Percentiles rank a stretch among this genome's conserved stretches.
phyloP scores from a whole-genome alignment of 2,113 vertebrate species.

The Trachemys scripta region DNA sequence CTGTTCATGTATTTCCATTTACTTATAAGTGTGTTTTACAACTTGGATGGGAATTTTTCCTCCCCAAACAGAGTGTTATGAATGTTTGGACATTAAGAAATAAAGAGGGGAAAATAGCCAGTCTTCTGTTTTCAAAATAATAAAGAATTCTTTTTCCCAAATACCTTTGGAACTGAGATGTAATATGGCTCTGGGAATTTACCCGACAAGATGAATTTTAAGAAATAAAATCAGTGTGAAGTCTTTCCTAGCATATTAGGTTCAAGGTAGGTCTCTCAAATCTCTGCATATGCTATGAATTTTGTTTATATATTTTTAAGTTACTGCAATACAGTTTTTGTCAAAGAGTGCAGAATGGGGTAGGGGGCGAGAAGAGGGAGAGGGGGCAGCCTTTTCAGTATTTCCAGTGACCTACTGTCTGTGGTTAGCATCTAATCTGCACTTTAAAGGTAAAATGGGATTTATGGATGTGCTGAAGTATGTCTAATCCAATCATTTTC shows the following conservation, averaged over 20 bases:
- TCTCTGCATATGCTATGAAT: not conserved
- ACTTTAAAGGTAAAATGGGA: not conserved
- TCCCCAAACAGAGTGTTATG: constrained; percentile 51
- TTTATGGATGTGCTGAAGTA: constrained; percentile 9
- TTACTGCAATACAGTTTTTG: not conserved
- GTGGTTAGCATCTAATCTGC: not conserved
- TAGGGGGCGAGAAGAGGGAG: not conserved
- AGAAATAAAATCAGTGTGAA: not conserved
- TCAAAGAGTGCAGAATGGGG: not conserved
- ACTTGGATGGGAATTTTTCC: constrained; percentile 49
- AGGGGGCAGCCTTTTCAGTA: not conserved
- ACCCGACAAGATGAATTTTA: not conserved
- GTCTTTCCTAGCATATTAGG: not conserved
- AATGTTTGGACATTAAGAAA: constrained; percentile 22
- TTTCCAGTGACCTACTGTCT: fast-evolving
- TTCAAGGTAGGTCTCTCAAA: not conserved
- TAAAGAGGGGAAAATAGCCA: constrained; percentile 7
- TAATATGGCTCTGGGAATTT: not conserved
- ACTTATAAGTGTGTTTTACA: constrained; percentile 58
- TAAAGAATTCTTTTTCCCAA: not conserved
- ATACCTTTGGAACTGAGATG: not conserved
- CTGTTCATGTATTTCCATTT: constrained; percentile 65
- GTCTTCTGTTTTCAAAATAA: constrained; percentile 2
- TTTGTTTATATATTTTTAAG: not conserved
- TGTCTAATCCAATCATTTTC: constrained; percentile 26